Evolutionary conservation across 2,797 vertebrate genomes (phyloP).

Genomic region (Furcifer pardalis): DNA sequence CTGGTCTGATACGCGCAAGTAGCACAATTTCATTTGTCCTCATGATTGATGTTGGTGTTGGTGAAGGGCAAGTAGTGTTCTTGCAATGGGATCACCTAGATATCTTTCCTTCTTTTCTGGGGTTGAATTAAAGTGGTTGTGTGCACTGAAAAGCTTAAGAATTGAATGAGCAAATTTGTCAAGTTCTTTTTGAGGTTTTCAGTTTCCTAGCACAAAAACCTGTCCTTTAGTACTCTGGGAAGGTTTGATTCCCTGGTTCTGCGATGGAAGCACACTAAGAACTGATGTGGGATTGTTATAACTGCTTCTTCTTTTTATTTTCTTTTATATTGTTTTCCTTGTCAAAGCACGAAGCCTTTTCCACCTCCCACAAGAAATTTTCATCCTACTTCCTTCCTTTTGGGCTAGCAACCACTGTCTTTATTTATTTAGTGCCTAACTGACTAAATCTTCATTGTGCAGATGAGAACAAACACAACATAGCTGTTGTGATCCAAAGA

Average conservation of each 20-base stretch:
- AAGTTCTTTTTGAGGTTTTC: not conserved
- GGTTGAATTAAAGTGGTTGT: not conserved
- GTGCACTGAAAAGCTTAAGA: not conserved
- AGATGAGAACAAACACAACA: too few relatives aligned
- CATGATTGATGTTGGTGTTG: conserved; percentile 5
- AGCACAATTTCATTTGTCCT: conserved; percentile 19
- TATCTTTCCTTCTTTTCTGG: conserved; percentile 3
- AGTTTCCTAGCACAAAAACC: not conserved
- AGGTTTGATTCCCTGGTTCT: too few relatives aligned
- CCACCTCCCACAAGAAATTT: too few relatives aligned
- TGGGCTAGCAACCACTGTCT: too few relatives aligned
- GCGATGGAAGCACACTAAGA: too few relatives aligned
- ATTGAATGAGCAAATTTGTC: not conserved
- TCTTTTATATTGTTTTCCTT: not conserved
- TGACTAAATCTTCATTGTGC: too few relatives aligned
- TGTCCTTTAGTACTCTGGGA: not conserved
- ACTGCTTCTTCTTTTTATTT: not conserved
- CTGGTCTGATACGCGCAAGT: not conserved
- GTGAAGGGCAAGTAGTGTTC: not conserved
- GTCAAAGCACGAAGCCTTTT: not conserved
- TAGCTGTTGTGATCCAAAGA: too few relatives aligned
- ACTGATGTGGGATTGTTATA: not conserved
- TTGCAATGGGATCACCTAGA: not conserved
- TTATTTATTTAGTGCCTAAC: too few relatives aligned
- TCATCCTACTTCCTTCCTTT: too few relatives aligned